A percentile compares a stretch with the other conserved stretches of the same genome.
phyloP scores from a whole-genome alignment of 2,797 vertebrate genomes.

The Gymnocypris eckloni region DNA sequence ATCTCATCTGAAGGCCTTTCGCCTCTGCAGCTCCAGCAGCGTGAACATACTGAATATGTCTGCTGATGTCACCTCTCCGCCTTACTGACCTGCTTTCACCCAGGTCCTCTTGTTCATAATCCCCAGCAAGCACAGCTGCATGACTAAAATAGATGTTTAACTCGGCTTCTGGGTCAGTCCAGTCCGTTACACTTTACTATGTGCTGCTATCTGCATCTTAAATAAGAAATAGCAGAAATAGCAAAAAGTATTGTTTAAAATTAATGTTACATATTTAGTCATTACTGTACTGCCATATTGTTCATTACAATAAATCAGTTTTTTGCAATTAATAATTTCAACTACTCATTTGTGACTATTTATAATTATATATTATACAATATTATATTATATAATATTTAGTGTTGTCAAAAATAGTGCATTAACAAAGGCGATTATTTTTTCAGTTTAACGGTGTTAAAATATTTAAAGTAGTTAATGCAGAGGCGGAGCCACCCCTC shows the following conservation, averaged over 20 bases:
- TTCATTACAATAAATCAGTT: not conserved
- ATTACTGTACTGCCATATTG: not conserved
- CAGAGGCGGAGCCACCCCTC: too few relatives aligned
- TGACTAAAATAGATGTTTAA: slow-evolving; percentile 72
- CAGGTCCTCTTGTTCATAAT: slow-evolving; percentile 70
- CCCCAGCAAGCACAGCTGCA: slow-evolving; percentile 72
- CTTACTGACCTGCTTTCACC: slow-evolving; percentile 76
- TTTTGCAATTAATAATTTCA: not conserved
- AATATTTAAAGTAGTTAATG: too few relatives aligned
- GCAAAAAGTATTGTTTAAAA: not conserved
- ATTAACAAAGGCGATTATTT: too few relatives aligned
- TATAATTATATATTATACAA: too few relatives aligned
- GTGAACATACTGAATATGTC: slow-evolving; percentile 67
- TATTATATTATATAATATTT: too few relatives aligned
- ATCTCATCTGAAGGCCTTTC: slow-evolving; percentile 50
- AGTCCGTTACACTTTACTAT: slow-evolving; percentile 55
- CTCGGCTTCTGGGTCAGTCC: slow-evolving; percentile 68
- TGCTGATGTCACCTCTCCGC: slow-evolving; percentile 67
- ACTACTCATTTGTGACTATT: not conserved
- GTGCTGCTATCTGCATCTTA: slow-evolving; percentile 68
- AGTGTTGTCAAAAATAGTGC: too few relatives aligned
- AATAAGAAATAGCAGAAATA: slow-evolving; percentile 13
- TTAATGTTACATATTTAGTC: not conserved
- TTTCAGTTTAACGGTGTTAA: too few relatives aligned
- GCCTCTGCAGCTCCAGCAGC: slow-evolving; percentile 52